phyloP scores from a whole-genome alignment of 2,113 vertebrate genomes.

The Tylochromis polylepis region DNA sequence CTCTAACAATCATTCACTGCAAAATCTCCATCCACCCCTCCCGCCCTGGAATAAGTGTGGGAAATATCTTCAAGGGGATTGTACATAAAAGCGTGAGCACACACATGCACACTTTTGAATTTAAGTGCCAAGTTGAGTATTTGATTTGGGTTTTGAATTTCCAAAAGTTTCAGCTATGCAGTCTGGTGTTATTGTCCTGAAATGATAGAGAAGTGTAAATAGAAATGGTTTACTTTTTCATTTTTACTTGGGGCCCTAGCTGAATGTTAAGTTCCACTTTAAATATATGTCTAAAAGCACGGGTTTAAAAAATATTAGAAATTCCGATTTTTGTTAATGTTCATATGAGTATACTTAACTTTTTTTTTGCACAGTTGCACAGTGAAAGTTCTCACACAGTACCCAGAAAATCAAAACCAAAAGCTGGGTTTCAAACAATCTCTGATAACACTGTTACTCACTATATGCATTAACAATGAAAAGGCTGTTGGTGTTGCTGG shows the following conservation, averaged over 20 bases:
- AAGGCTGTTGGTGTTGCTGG: not conserved
- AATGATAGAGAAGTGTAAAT: not conserved
- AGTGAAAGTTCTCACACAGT: not conserved
- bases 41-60: not conserved
- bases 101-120: not conserved
- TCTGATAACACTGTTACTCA: not conserved
- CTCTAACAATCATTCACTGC: not conserved
- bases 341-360: not conserved
- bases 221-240: not conserved
- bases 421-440: not conserved
- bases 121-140: constrained; percentile 14
- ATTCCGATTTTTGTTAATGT: rapidly evolving
- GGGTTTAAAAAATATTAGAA: not conserved
- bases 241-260: not conserved
- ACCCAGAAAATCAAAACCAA: not conserved
- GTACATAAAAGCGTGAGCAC: not conserved
- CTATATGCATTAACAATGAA: not conserved
- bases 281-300: not conserved
- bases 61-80: constrained; percentile 1
- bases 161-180: not conserved
- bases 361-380: not conserved
- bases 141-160: constrained; percentile 1
- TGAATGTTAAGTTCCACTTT: not conserved
- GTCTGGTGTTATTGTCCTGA: constrained; percentile 5
- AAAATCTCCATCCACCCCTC: not conserved